Percentiles rank a stretch among this genome's conserved stretches.
phyloP scores from a whole-genome alignment of 2,888 invertebrate genomes.

The Phalangium opilio region DNA sequence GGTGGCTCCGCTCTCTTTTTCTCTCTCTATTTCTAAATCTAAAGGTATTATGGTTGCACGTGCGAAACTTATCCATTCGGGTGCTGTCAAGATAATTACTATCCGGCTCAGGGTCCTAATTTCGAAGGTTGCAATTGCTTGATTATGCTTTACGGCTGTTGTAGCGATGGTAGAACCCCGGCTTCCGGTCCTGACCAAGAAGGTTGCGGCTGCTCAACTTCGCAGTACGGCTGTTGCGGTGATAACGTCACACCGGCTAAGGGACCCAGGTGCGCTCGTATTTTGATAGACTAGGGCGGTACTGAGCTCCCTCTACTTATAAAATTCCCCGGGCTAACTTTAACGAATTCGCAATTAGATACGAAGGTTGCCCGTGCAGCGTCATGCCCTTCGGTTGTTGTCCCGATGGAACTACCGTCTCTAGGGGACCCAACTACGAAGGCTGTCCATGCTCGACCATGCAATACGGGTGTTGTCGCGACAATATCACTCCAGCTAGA shows the following conservation, averaged over 20 bases:
- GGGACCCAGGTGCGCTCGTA: constrained; percentile 39
- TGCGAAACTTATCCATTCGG: constrained; percentile 18
- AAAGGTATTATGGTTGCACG: constrained; percentile 10
- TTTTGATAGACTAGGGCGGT: too few species aligned
- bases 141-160: constrained; percentile 13
- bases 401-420: constrained; percentile 60
- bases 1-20: not conserved
- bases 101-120: constrained; percentile 36
- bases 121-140: constrained; percentile 44
- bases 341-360: not conserved
- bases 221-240: constrained; percentile 36
- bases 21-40: not conserved
- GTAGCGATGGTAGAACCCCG: constrained; percentile 40
- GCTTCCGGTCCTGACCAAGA: constrained; percentile 59
- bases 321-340: too few species aligned
- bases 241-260: constrained; percentile 38
- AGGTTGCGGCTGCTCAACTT: constrained; percentile 46
- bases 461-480: constrained; percentile 69
- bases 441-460: constrained; percentile 28
- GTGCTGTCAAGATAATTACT: constrained; percentile 67
- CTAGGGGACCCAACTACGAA: constrained; percentile 58
- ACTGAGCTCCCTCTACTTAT: too few species aligned
- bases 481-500: constrained; percentile 65
- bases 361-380: constrained; percentile 36
- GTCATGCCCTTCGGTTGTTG: constrained; percentile 64